Evolutionary conservation across 2,113 vertebrate species (phyloP).

Genomic region (Piprites chloris): DNA sequence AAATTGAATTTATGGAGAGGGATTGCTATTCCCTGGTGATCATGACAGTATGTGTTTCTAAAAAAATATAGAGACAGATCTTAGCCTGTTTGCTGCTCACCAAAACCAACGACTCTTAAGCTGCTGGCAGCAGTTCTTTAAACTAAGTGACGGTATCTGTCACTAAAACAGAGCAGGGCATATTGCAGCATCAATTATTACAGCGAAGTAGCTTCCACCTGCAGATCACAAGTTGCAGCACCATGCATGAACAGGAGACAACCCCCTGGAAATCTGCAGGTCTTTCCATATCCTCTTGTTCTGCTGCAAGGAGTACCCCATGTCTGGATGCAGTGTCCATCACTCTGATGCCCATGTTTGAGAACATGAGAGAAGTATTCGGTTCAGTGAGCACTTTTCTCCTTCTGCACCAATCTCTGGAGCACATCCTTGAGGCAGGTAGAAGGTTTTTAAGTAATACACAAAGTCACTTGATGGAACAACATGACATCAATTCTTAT

Average conservation of each 20-base stretch:
- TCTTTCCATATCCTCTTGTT: background rate
- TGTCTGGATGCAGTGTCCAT: background rate
- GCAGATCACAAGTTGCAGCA: background rate
- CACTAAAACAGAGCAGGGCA: background rate
- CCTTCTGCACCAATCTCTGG: background rate
- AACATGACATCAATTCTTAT: background rate
- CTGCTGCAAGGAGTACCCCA: background rate
- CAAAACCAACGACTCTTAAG: background rate
- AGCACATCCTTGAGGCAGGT: background rate
- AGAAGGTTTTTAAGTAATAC: background rate
- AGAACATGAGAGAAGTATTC: background rate
- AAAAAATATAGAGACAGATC: background rate
- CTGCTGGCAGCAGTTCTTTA: background rate
- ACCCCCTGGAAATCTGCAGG: background rate
- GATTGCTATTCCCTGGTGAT: background rate
- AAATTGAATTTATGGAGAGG: background rate
- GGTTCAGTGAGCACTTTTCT: rapidly evolving
- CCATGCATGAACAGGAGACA: rapidly evolving
- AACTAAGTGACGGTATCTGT: background rate
- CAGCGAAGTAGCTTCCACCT: background rate
- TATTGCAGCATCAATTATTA: background rate
- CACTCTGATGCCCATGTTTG: background rate
- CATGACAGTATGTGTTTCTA: background rate
- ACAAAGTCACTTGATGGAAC: background rate
- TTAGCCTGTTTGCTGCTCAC: background rate